Evolutionary conservation across 2,888 invertebrate species (phyloP).

Genomic region (Caenorhabditis virilis): DNA sequence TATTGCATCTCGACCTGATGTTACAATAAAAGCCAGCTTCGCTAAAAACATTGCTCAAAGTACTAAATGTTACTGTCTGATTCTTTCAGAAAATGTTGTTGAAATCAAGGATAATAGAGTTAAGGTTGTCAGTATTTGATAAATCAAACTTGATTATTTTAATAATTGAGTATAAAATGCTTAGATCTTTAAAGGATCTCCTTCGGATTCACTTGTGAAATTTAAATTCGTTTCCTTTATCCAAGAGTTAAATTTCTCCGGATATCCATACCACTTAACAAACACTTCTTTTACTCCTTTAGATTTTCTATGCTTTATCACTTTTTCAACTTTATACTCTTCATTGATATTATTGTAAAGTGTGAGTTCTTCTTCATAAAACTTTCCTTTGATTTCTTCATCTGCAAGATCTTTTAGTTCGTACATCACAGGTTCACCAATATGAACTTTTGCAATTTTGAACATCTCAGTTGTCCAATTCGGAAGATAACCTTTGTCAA

Average conservation of each 20-base stretch:
- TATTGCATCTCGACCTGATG: constrained; percentile 48
- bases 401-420: constrained; percentile 25
- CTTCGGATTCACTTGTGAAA: too few relatives aligned
- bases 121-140: constrained; percentile 37
- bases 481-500: constrained; percentile 38
- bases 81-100: constrained; percentile 40
- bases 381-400: constrained; percentile 40
- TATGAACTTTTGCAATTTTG: constrained; percentile 27
- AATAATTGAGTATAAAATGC: too few relatives aligned
- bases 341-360: constrained; percentile 30
- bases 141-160: neutral
- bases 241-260: constrained; percentile 38
- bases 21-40: constrained; percentile 49
- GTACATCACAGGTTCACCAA: constrained; percentile 3
- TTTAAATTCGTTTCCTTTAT: constrained; percentile 15
- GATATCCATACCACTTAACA: constrained; percentile 40
- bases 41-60: constrained; percentile 39
- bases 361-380: constrained; percentile 39
- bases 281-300: constrained; percentile 22
- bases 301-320: constrained; percentile 13
- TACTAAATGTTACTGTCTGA: constrained; percentile 46
- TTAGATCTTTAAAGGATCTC: too few relatives aligned
- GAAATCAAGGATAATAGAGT: constrained; percentile 44
- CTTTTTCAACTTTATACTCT: constrained; percentile 33
- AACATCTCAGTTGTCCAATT: constrained; percentile 36